Base-by-base conservation (phyloP, 2,113 vertebrate species). In the Pyxicephalus adspersus region DNA sequence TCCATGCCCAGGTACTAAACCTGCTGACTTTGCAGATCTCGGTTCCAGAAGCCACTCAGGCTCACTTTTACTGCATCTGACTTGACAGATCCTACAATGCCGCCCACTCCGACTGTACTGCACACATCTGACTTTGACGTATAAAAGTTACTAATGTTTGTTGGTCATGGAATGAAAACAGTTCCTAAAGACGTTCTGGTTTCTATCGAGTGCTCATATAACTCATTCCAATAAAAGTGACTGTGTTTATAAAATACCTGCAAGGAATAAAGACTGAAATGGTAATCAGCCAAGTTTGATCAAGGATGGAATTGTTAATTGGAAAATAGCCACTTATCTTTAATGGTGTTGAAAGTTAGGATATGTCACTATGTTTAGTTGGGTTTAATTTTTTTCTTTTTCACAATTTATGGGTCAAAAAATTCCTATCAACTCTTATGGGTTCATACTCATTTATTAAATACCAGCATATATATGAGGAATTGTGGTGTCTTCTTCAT, bases 21-120 rank as follows among this genome's bases (percentile, higher is more conserved):
- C 4, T 54, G 78, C 78, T 81, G 57, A 73, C 67, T 64, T 26
- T 54, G 78, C 58, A 15, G 55, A 25, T 52, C 26, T 20, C 26
- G 67, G 22, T 38, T 71, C 65, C 77, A 80, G 77, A 28, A 58
- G 18, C 34, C n/a, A 18, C 20, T 31, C n/a, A n/a, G 51, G 63
- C 25, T 77, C n/a, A 50, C 45, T 23, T 20, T 8, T 18, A 55
- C 50, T 65, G 76, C 50, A 77, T 29, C 25, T 28, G 63, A 55
- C 29, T 50, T 22, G 29, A 51, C 60, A 61, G 25, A 51, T 64
- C 45, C 54, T 45, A 65, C 61, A 51, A 26, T 65, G 65, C 74
- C 74, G 51, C 76, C 76, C 76, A 65, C 76, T 31, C 57, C n/a
- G 61, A 25, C 38, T 77, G 60, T 65, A 22, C 63, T 55, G n/a